A percentile compares a stretch with the other conserved stretches of the same genome.
phyloP scores from a whole-genome alignment of 2,113 vertebrate genomes.

The Fulica atra region DNA sequence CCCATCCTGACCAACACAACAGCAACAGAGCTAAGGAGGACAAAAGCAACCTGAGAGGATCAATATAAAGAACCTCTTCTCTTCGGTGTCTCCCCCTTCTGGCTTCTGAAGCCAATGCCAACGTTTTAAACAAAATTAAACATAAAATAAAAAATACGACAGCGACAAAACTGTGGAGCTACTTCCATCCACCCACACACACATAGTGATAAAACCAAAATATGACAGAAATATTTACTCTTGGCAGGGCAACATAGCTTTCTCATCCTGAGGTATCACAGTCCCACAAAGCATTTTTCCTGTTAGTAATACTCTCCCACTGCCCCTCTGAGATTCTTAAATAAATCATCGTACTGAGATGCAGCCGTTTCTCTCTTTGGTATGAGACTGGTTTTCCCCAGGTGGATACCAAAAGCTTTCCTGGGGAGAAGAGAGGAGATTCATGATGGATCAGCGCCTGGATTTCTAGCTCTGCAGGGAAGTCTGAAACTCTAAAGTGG shows the following conservation, averaged over 20 bases:
- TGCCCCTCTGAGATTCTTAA: background rate
- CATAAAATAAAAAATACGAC: slow-evolving; percentile 26
- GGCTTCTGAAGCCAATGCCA: slow-evolving; percentile 40
- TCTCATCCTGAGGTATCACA: slow-evolving; percentile 38
- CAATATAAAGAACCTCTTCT: background rate
- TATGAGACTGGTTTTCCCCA: background rate
- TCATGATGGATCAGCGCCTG: background rate
- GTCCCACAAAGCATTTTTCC: slow-evolving; percentile 25
- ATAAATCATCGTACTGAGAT: background rate
- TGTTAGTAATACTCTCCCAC: background rate
- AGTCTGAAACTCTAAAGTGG: background rate
- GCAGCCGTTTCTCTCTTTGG: background rate
- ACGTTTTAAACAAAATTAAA: slow-evolving; percentile 51
- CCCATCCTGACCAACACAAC: background rate
- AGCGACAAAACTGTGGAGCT: slow-evolving; percentile 41
- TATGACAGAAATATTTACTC: slow-evolving; percentile 60
- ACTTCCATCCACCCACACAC: slow-evolving; percentile 20
- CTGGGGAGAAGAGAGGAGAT: background rate
- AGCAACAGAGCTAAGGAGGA: background rate
- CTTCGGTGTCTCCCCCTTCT: slow-evolving; percentile 37
- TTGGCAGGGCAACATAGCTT: slow-evolving; percentile 45
- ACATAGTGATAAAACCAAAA: slow-evolving; percentile 61
- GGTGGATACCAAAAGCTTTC: background rate
- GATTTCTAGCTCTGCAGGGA: background rate
- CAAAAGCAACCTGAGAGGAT: slow-evolving; percentile 9